A percentile compares a stretch with the other conserved stretches of the same genome.
These are phyloP conservation scores for Gymnothorax javanicus DNA, from an alignment of 2,797 vertebrate species.

Conservation along the genomic window DNA sequence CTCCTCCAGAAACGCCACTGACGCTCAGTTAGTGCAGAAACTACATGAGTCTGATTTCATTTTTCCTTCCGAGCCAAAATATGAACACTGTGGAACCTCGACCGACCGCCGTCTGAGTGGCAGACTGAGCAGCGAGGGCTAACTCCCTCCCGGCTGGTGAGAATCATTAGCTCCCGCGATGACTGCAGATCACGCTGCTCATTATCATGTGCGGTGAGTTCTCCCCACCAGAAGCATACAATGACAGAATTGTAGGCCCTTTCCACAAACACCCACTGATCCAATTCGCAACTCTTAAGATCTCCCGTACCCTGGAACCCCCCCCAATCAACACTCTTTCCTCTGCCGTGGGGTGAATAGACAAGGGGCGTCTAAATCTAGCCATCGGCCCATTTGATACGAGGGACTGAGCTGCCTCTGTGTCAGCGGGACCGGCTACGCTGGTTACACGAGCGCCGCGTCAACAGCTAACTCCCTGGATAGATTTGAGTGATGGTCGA, in stretches of 20 bases:
- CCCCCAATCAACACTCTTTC: slow-evolving; percentile 50
- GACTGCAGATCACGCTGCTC: slow-evolving; percentile 21
- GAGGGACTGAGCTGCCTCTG: slow-evolving; percentile 68
- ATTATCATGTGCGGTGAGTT: slow-evolving; percentile 56
- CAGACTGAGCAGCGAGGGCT: not conserved
- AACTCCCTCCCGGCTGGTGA: not conserved
- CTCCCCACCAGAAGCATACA: slow-evolving; percentile 61
- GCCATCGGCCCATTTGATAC: slow-evolving; percentile 71
- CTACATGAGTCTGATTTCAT: not conserved
- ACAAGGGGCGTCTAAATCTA: slow-evolving; percentile 60
- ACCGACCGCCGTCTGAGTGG: not conserved
- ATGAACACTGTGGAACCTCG: not conserved
- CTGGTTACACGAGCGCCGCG: not conserved
- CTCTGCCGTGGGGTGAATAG: slow-evolving; percentile 62
- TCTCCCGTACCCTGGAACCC: too few relatives aligned
- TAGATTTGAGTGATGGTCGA: not conserved
- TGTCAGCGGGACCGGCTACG: slow-evolving; percentile 36
- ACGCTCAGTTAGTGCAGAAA: not conserved
- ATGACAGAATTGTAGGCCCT: slow-evolving; percentile 67
- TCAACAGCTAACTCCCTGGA: not conserved
- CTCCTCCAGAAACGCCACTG: not conserved
- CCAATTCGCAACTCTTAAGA: slow-evolving; percentile 8
- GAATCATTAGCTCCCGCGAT: not conserved
- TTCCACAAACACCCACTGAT: slow-evolving; percentile 27
- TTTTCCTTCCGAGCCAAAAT: not conserved